Base-by-base conservation (phyloP, 1,140 invertebrate genomes). In the Calliphora vicina region DNA sequence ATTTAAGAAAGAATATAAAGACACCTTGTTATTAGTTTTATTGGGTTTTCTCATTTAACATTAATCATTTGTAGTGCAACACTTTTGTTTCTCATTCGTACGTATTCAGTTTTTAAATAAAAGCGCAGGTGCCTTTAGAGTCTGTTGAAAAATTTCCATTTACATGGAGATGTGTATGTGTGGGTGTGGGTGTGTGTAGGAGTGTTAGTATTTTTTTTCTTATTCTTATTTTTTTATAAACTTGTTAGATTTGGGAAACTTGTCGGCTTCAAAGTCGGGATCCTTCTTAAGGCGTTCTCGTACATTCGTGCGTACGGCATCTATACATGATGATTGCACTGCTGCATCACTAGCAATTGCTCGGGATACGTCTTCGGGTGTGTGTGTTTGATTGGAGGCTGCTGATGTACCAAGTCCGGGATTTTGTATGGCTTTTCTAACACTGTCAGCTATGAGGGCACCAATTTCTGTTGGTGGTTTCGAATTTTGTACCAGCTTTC, bases 401-500 rank as follows among this genome's bases (percentile, higher is more conserved):
- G 91, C 89, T 27, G 91, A 82, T 57, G 82, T 72, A 5, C 83
- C 85, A 42, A 93, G 87, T 12, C 92, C 92, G 2, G 92, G 91
- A 45, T 87, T 86, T 23, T 90, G 91, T 10, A 93, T 91, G 8
- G 93, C 93, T 80, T 91, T 89, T 80, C 91, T 89, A 17, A 94
- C 89, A 45, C 92, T 91, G 35, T 92, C 93, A 90, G 88, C 81
- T 85, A 90, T 84, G 43, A 90, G 84, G 82, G 87, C 83, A 83
- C 86, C 88, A 23, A 92, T 86, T 80, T 85, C 91, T 43, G 91
- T 87, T 50, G 91, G 87, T 15, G 91, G 90, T 86, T 92, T 92
- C 5, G 89, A 86, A 61, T 85, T 88, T 76, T 91, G 90, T 10
- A 95, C 93, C 81, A 96, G 91, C 91, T 96, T 96, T 84, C 96